Conservation (phyloP, 2,888 invertebrate genomes). For the Ornithoptera alexandrae region DNA sequence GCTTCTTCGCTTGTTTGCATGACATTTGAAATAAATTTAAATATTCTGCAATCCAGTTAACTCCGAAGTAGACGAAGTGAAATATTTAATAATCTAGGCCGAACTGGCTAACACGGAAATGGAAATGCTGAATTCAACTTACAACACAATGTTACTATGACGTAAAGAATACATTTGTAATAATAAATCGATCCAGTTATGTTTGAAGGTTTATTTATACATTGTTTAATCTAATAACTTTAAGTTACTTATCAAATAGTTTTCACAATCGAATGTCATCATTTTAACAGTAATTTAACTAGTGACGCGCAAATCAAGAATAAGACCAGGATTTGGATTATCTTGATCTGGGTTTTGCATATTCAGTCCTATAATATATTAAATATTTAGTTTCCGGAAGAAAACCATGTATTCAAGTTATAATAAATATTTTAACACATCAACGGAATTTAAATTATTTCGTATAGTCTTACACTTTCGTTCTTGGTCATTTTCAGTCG, state of each 20-base stretch:
- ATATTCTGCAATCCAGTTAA: slow-evolving; percentile 13
- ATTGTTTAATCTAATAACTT: too few relatives aligned
- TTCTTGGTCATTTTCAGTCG: too few relatives aligned
- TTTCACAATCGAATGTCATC: slow-evolving; percentile 2
- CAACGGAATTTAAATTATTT: too few relatives aligned
- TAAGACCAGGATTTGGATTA: too few relatives aligned
- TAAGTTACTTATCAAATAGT: not conserved
- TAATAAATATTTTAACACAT: too few relatives aligned
- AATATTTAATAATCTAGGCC: slow-evolving; percentile 24
- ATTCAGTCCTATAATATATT: too few relatives aligned
- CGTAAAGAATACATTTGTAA: slow-evolving; percentile 15
- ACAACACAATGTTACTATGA: slow-evolving; percentile 12
- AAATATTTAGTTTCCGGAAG: too few relatives aligned
- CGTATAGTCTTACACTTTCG: too few relatives aligned
- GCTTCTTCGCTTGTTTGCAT: not conserved
- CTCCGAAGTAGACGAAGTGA: slow-evolving; percentile 1
- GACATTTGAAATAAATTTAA: slow-evolving; percentile 13
- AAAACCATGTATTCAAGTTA: too few relatives aligned
- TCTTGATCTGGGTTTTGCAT: too few relatives aligned
- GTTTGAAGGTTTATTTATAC: not conserved
- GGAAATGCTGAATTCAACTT: slow-evolving; percentile 24
- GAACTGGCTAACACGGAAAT: slow-evolving; percentile 23
- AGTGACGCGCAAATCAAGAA: too few relatives aligned
- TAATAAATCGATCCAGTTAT: not conserved
- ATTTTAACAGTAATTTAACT: slow-evolving; percentile 10